These are phyloP conservation scores for Eulimnadia texana DNA, from an alignment of 1,140 invertebrate species.

Conservation along the genomic window DNA sequence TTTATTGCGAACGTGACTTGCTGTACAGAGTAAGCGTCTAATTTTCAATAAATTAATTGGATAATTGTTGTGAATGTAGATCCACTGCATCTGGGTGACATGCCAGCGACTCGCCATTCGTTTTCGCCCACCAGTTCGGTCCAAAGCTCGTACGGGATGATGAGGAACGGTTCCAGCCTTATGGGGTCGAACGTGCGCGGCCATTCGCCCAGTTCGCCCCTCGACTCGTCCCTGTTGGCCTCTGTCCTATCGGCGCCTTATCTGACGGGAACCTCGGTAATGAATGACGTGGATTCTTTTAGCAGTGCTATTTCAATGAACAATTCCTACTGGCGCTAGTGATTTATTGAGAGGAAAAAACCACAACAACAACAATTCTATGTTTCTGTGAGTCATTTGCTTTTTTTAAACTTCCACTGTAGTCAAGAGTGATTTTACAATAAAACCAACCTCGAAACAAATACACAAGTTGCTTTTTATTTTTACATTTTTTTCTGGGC, in stretches of 20 bases:
- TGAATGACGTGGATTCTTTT: background rate
- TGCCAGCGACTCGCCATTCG: background rate
- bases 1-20: too few species aligned
- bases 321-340: background rate
- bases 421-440: background rate
- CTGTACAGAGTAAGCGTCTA: too few species aligned
- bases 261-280: background rate
- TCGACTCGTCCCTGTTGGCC: slow-evolving; percentile 3
- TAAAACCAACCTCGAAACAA: background rate
- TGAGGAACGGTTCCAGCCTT: background rate
- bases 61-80: background rate
- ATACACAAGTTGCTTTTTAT: background rate
- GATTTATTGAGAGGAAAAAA: too few species aligned
- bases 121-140: background rate
- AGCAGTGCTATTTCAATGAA: background rate
- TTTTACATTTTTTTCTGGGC: background rate
- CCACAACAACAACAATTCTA: too few species aligned
- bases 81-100: background rate
- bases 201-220: background rate
- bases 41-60: too few species aligned
- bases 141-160: background rate
- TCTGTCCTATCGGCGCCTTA: slow-evolving; percentile 1
- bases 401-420: background rate
- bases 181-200: background rate
- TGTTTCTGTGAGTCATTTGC: background rate